These are phyloP conservation scores for Laticauda laticaudata DNA, from an alignment of 2,113 vertebrate species.

Conservation along the genomic window DNA sequence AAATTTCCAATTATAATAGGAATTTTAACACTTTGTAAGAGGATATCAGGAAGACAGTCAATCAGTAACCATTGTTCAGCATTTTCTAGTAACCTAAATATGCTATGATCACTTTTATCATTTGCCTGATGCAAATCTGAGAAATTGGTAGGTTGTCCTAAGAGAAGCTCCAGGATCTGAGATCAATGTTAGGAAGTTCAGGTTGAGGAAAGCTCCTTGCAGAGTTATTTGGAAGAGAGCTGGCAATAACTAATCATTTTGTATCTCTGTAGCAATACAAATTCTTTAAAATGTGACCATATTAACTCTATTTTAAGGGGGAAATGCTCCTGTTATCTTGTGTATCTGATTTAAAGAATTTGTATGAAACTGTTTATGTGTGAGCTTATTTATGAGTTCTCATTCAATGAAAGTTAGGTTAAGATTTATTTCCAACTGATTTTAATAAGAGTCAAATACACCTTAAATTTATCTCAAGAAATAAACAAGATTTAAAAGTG, in stretches of 20 bases:
- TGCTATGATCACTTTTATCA: background rate
- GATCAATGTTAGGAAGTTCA: background rate
- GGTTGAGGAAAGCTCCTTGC: background rate
- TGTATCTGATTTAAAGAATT: slow-evolving; percentile 7
- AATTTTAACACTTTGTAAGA: background rate
- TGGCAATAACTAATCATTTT: background rate
- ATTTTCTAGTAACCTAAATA: no score
- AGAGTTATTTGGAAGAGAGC: background rate
- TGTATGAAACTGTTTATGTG: background rate
- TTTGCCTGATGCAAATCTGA: background rate
- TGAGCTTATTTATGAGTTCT: background rate
- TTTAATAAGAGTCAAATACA: background rate
- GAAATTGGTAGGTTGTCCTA: background rate
- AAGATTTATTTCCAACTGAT: background rate
- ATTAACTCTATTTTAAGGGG: slow-evolving; percentile 14
- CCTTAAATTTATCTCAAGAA: background rate
- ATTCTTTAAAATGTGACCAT: background rate
- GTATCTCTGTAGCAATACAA: background rate
- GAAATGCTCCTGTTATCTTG: slow-evolving; percentile 31
- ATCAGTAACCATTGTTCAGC: background rate
- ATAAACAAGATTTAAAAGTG: background rate
- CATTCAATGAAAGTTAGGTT: background rate
- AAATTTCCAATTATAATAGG: background rate
- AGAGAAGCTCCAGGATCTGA: background rate
- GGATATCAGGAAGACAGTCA: background rate